phyloP scores from a whole-genome alignment of 2,797 vertebrate species.

The Perodicticus potto region DNA sequence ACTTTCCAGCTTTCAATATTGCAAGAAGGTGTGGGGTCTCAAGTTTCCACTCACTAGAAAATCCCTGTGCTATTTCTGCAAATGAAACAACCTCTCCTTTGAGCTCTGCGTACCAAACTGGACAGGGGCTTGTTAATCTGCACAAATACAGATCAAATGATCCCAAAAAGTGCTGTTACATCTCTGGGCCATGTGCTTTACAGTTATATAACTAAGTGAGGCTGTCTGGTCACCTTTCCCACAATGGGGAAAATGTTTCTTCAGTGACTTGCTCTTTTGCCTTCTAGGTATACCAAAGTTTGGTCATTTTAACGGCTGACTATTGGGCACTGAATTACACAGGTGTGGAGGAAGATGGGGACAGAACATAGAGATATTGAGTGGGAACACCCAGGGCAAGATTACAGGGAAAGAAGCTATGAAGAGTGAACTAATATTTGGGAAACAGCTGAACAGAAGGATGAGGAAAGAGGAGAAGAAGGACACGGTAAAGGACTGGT shows the following conservation, averaged over 20 bases:
- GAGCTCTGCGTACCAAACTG: neutral
- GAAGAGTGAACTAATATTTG: neutral
- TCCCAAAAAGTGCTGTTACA: neutral
- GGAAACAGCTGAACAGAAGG: neutral
- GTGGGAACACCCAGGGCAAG: neutral
- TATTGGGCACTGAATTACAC: too few relatives aligned
- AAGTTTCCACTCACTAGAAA: neutral
- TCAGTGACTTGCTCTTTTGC: neutral
- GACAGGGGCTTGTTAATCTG: neutral
- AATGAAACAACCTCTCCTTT: neutral
- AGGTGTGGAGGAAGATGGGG: neutral
- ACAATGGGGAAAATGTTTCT: neutral
- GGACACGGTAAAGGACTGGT: neutral
- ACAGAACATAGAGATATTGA: neutral
- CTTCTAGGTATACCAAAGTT: fast-evolving
- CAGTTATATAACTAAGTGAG: neutral
- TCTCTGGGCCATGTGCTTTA: neutral
- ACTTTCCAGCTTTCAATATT: neutral
- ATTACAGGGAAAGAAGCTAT: neutral
- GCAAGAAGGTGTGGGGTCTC: neutral
- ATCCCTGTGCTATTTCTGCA: neutral
- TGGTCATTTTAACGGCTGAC: neutral
- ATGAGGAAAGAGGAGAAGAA: neutral
- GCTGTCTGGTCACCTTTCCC: neutral
- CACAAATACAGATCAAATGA: neutral